Percentiles rank a stretch among this genome's conserved stretches.
phyloP scores from a whole-genome alignment of 2,888 invertebrate species.

The Actias luna region DNA sequence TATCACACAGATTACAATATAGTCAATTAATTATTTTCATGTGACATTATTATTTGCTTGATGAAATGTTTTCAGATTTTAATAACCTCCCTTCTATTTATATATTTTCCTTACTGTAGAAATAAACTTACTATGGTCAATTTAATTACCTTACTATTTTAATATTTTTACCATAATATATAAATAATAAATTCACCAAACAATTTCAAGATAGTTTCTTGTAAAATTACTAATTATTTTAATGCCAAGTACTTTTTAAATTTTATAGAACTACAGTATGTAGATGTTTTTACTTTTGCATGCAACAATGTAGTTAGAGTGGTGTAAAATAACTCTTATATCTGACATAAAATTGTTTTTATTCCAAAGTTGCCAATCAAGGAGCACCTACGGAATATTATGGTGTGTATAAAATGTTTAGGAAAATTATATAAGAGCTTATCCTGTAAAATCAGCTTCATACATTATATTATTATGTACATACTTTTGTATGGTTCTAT shows the following conservation, averaged over 20 bases:
- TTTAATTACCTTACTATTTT: no score
- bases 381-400: slow-evolving; percentile 69
- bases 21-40: no score
- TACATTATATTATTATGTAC: slow-evolving; percentile 25
- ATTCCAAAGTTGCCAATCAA: slow-evolving; percentile 67
- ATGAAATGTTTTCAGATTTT: no score
- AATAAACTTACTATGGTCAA: no score
- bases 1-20: no score
- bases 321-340: slow-evolving; percentile 16
- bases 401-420: slow-evolving; percentile 61
- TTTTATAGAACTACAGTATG: neutral
- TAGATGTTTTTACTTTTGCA: neutral
- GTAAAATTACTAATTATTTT: no score
- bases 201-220: no score
- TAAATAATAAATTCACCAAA: no score
- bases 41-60: no score
- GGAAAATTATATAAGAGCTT: slow-evolving; percentile 42
- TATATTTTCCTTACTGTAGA: no score
- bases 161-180: no score
- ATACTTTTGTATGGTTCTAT: neutral
- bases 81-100: no score
- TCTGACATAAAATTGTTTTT: slow-evolving; percentile 54
- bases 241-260: neutral
- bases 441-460: slow-evolving; percentile 36
- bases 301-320: slow-evolving; percentile 19